phyloP scores from a whole-genome alignment of 1,140 invertebrate genomes.

The Drosophila gunungcola region DNA sequence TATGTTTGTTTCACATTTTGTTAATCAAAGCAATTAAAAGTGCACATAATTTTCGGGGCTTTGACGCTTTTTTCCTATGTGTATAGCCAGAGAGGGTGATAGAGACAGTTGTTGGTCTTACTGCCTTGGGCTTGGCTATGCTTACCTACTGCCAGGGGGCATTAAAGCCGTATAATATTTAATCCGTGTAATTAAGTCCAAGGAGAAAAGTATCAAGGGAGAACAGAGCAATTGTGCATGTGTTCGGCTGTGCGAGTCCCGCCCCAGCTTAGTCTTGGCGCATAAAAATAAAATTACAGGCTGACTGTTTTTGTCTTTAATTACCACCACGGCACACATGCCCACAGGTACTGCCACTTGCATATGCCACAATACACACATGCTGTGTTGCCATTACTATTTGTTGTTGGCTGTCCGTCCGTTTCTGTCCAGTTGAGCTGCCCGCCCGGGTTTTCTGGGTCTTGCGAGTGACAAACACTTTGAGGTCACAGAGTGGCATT shows the following conservation, averaged over 20 bases:
- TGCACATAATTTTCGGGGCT: background rate
- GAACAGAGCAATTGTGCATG: conserved; percentile 23
- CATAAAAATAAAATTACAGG: conserved; percentile 67
- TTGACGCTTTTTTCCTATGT: background rate
- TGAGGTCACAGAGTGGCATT: conserved; percentile 73
- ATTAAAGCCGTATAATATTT: conserved; percentile 80
- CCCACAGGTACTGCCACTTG: conserved; percentile 29
- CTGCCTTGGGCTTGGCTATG: conserved; percentile 48
- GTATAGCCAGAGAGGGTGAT: conserved; percentile 1
- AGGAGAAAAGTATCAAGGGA: conserved; percentile 61
- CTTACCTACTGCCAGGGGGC: conserved; percentile 52
- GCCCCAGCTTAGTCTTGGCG: conserved; percentile 41
- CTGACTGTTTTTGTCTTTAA: conserved; percentile 73
- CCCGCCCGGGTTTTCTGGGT: conserved; percentile 23
- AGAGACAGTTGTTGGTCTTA: conserved; percentile 35
- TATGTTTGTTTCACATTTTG: too few relatives aligned
- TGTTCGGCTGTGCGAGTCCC: conserved; percentile 25
- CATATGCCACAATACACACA: conserved; percentile 34
- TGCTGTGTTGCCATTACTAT: conserved; percentile 30
- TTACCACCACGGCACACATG: conserved; percentile 51
- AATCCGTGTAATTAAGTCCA: conserved; percentile 83
- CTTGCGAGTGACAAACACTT: conserved; percentile 57
- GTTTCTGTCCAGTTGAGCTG: conserved; percentile 1
- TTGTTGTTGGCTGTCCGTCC: conserved; percentile 32
- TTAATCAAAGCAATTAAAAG: too few relatives aligned